These are phyloP conservation scores for Diadema setosum DNA, from an alignment of 35 echinoderm and acorn worm genomes.

Conservation along the genomic window DNA sequence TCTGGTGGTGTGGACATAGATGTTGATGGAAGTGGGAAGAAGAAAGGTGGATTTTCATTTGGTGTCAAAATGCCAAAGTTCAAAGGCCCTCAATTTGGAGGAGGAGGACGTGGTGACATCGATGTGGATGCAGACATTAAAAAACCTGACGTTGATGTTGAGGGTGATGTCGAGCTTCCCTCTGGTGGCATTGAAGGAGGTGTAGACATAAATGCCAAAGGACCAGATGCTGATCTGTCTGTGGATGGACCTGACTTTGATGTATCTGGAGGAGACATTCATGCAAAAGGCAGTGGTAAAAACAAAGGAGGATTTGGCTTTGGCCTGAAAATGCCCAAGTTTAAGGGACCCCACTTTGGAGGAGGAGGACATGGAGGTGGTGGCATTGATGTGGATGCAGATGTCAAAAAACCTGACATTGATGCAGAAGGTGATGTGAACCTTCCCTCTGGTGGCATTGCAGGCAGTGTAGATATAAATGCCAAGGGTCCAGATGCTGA, in stretches of 20 bases:
- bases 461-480: slow-evolving; percentile 1
- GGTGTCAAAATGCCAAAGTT: slow-evolving; percentile 55
- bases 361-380: neutral
- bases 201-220: slow-evolving; percentile 16
- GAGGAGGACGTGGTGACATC: slow-evolving; percentile 24
- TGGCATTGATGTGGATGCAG: slow-evolving; percentile 5
- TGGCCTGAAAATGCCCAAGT: slow-evolving; percentile 31
- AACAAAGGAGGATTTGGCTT: slow-evolving; percentile 21
- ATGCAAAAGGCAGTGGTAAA: slow-evolving; percentile 5
- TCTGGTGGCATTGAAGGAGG: neutral
- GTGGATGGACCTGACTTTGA: slow-evolving; percentile 27
- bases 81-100: slow-evolving; percentile 10
- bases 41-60: slow-evolving; percentile 39
- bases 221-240: slow-evolving; percentile 33
- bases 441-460: neutral
- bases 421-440: neutral
- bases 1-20: slow-evolving; percentile 50
- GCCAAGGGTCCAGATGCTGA: slow-evolving; percentile 36
- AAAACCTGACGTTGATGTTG: slow-evolving; percentile 42
- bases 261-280: neutral
- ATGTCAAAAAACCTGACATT: slow-evolving; percentile 18
- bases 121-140: slow-evolving; percentile 30
- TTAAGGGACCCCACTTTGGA: too few species aligned
- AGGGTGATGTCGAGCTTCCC: neutral
- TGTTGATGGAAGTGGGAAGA: slow-evolving; percentile 28